These are phyloP conservation scores for Diaphora mendica DNA, from an alignment of 2,888 invertebrate genomes.

Conservation along the genomic window DNA sequence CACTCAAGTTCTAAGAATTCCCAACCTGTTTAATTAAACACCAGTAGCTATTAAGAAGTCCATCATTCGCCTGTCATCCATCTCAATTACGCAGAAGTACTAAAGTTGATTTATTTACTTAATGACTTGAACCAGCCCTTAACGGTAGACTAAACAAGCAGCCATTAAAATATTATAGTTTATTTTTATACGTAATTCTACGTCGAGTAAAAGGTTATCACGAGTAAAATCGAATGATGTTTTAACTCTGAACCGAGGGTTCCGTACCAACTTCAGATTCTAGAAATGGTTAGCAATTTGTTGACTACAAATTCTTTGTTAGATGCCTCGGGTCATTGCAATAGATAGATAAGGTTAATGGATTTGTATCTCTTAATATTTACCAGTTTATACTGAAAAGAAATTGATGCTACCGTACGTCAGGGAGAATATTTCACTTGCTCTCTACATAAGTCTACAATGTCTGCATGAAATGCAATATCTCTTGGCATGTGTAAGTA, in stretches of 20 bases:
- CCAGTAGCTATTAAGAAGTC: slow-evolving; percentile 43
- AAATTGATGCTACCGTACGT: too few species aligned
- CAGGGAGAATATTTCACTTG: too few species aligned
- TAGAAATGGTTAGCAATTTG: background rate
- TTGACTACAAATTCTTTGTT: too few species aligned
- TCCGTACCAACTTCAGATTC: background rate
- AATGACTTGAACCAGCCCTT: slow-evolving; percentile 55
- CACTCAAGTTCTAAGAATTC: slow-evolving; percentile 35
- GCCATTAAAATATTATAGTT: slow-evolving; percentile 60
- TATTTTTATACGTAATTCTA: slow-evolving; percentile 25
- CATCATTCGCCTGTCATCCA: slow-evolving; percentile 60
- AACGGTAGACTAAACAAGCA: slow-evolving; percentile 68
- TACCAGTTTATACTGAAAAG: too few species aligned
- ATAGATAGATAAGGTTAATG: too few species aligned
- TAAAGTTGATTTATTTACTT: slow-evolving; percentile 60
- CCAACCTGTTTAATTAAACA: slow-evolving; percentile 45
- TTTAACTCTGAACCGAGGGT: background rate
- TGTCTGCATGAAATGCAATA: too few species aligned
- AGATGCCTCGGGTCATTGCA: too few species aligned
- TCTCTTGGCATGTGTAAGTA: too few species aligned
- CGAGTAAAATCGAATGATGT: background rate
- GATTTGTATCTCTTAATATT: too few species aligned
- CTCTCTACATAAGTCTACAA: too few species aligned
- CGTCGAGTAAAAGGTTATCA: slow-evolving; percentile 15
- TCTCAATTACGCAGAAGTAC: slow-evolving; percentile 57